A percentile compares a stretch with the other conserved stretches of the same genome.
These are phyloP conservation scores for Columba guinea DNA, from an alignment of 2,797 vertebrate species.

Conservation along the genomic window DNA sequence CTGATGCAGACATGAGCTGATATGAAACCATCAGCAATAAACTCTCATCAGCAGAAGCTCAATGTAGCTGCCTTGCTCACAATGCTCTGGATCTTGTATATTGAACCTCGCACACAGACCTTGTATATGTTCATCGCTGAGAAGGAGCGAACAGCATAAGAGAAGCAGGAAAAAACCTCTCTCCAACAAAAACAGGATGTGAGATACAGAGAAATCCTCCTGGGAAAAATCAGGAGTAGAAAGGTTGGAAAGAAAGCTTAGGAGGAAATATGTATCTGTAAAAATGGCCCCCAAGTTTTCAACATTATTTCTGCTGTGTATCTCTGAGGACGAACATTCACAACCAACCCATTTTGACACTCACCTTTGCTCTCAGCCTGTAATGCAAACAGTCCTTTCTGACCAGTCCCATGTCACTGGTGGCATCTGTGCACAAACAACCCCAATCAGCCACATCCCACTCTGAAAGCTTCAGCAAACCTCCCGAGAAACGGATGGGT, in stretches of 20 bases:
- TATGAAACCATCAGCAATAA: conserved; percentile 14
- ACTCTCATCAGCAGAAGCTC: conserved; percentile 22
- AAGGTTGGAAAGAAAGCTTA: neutral
- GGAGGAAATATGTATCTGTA: neutral
- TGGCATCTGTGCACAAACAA: neutral
- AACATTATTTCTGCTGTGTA: neutral
- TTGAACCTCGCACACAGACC: neutral
- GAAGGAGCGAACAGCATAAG: neutral
- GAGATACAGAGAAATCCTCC: neutral
- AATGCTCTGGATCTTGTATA: neutral
- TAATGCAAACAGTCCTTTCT: neutral
- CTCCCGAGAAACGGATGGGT: neutral
- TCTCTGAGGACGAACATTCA: neutral
- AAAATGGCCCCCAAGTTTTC: neutral
- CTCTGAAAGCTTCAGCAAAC: neutral
- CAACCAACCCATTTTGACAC: neutral
- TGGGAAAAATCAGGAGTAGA: neutral
- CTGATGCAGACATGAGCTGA: neutral
- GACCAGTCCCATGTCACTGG: neutral
- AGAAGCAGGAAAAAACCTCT: neutral
- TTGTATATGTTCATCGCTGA: neutral
- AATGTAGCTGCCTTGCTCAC: neutral
- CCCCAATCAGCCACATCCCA: neutral
- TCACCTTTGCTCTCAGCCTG: neutral
- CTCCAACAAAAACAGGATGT: neutral